Base-by-base conservation (phyloP, 1,140 invertebrate species). In the Protaetia brevitarsis region DNA sequence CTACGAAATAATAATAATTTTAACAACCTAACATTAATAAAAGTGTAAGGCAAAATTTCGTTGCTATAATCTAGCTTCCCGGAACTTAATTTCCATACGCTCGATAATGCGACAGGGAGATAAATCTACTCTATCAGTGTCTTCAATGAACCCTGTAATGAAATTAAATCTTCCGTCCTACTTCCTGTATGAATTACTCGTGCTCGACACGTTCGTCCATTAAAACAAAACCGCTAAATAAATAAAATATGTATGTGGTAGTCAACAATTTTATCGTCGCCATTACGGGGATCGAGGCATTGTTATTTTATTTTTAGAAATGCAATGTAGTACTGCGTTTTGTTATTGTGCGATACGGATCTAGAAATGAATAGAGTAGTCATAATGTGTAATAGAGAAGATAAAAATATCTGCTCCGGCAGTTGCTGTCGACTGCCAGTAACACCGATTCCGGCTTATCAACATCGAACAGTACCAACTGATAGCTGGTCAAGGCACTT, bases 31-130 rank as follows among this genome's bases (percentile, higher is more conserved):
- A n/a, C n/a, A n/a, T n/a, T n/a, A n/a, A n/a, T n/a, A n/a, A n/a
- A n/a, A n/a, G n/a, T n/a, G n/a, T n/a, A n/a, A n/a, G n/a, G n/a
- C n/a, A n/a, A n/a, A n/a, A n/a, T n/a, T 23, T 19, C 19, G 19
- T 19, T 51, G 21, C 19, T 51, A 19, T 19, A 59, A 64, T 64
- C 63, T 64, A 29, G 37, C 63, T 64, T 64, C 63, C 63, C 63
- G 63, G 63, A 64, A 64, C 63, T 64, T 51, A 56, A 64, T 41
- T 64, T 64, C 63, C 63, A 64, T 41, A 29, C 28, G 61, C 37
- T 41, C 30, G 31, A 37, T 63, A 41, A 37, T 41, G 16, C 21
- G 16, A 21, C 28, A 26, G 11, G 16, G 27, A 63, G 61, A 63
- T 63, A 63, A 63, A 63, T 63, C 61, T 63, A 63, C 61, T 63